A percentile compares a stretch with the other conserved stretches of the same genome.
Conservation (phyloP, 2,113 vertebrate species). For the Chaetodon trifascialis region DNA sequence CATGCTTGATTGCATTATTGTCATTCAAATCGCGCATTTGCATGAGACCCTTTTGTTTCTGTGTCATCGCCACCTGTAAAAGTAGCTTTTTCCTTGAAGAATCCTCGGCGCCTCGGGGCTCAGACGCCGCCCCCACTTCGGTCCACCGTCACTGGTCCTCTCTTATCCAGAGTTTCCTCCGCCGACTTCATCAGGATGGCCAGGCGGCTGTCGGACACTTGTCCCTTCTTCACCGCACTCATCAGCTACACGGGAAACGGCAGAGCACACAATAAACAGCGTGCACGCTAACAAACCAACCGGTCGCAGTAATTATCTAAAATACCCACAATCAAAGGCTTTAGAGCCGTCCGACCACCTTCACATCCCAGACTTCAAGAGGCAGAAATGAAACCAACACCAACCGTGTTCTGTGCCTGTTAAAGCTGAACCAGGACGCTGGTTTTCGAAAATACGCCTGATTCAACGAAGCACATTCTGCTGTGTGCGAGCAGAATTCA, state of each 20-base stretch:
- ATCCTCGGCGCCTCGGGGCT: conserved; percentile 48
- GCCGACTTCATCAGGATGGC: conserved; percentile 95
- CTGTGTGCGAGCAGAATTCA: not conserved
- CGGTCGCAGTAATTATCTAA: conserved; percentile 1
- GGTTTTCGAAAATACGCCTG: too few species aligned
- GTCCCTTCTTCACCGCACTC: conserved; percentile 96
- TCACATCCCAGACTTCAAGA: not conserved
- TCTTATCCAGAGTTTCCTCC: conserved; percentile 90
- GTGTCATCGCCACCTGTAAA: conserved; percentile 4
- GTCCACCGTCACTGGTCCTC: conserved; percentile 91
- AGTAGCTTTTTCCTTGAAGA: not conserved
- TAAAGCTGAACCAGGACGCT: conserved; percentile 22
- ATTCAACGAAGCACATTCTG: too few species aligned
- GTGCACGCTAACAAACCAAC: not conserved
- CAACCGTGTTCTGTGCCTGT: not conserved
- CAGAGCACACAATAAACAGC: not conserved
- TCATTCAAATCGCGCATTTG: conserved; percentile 65
- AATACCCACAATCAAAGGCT: not conserved
- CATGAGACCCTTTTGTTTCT: conserved; percentile 12
- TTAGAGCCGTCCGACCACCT: not conserved
- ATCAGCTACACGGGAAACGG: conserved; percentile 87
- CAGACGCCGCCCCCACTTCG: conserved; percentile 95
- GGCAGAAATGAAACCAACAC: conserved; percentile 26
- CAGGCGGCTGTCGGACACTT: conserved; percentile 93
- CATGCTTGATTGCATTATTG: conserved; percentile 67